Base-by-base conservation (phyloP, 1,140 invertebrate genomes). In the Cardiocondyla obscurior region DNA sequence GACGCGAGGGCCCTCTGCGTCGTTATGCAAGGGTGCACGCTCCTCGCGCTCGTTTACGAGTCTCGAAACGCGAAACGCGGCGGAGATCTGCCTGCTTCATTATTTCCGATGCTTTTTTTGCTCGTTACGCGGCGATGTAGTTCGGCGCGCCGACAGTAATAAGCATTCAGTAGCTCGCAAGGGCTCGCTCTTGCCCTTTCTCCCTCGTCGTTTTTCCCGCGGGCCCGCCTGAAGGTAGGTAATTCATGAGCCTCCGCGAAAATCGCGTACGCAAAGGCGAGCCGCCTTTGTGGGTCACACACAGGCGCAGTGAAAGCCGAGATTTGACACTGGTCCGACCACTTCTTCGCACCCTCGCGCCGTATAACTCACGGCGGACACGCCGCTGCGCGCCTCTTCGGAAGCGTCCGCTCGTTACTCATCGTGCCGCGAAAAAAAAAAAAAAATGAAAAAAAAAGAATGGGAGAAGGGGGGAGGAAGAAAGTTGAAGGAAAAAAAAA, bases 311-410 rank as follows among this genome's bases (percentile, higher is more conserved):
- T 87, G 85, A 88, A 88, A 85, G 86, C 82, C 72, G 69, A 87
- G 76, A 88, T 88, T 88, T 88, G 85, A 88, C 86, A 87, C 62
- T 69, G 69, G 51, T 62, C 69, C 42, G 57, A 87, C 86, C 85
- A 86, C 84, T 87, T 82, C 70, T 83, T 55, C 73, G 53, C 36
- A 49, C 81, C 81, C 81, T 73, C 74, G 49, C 62, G 74, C 42
- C 62, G 74, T 79, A 69, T 79, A 79, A 79, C 62, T 79, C 74
- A 77, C 16, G 60, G 51, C 46, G 67, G 42, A 60, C 44, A 44
- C 30, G 74, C 58, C 42, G 69, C 39, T 51, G 69, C 36, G 42
- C 55, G 42, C 39, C 39, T 60, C 39, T 69, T 73, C 79, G 44
- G 53, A 81, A 58, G 55, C 79, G 55, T 39, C 28, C 53, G 55